These are phyloP conservation scores for Monochamus saltuarius DNA, from an alignment of 1,140 invertebrate species.

Conservation along the genomic window DNA sequence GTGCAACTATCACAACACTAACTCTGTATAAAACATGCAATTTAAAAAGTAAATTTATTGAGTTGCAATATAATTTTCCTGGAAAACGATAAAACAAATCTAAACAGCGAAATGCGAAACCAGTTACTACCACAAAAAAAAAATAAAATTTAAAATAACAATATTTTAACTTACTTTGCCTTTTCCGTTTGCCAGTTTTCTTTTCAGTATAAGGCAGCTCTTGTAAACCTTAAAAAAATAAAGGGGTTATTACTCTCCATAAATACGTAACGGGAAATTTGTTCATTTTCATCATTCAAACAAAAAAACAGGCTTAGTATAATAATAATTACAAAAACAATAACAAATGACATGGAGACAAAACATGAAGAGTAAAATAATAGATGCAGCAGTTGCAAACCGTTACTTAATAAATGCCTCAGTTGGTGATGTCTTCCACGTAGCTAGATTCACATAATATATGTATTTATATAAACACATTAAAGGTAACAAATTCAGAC, in stretches of 20 bases:
- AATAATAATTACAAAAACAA: not conserved
- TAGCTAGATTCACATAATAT: constrained; percentile 13
- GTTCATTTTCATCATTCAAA: not conserved
- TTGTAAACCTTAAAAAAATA: constrained; percentile 11
- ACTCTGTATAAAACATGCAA: too few species aligned
- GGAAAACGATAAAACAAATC: too few species aligned
- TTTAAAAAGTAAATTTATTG: too few species aligned
- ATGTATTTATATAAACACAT: not conserved
- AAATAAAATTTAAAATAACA: too few species aligned
- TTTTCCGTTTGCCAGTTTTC: constrained; percentile 15
- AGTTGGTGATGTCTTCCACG: constrained; percentile 15
- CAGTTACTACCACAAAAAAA: too few species aligned
- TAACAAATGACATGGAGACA: not conserved
- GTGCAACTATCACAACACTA: too few species aligned
- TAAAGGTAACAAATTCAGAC: too few species aligned
- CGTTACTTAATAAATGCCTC: not conserved
- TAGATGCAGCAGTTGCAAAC: not conserved
- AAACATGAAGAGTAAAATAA: not conserved
- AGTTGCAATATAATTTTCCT: too few species aligned
- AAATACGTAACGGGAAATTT: too few species aligned
- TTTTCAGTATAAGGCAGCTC: constrained; percentile 10
- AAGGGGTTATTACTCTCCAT: not conserved
- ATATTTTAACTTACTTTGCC: constrained; percentile 8
- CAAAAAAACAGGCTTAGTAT: not conserved
- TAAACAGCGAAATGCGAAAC: too few species aligned